Evolutionary conservation across 2,888 invertebrate species (phyloP), one percentile per base, ranked within the genome.

Genomic region (Ornithoptera alexandrae): DNA sequence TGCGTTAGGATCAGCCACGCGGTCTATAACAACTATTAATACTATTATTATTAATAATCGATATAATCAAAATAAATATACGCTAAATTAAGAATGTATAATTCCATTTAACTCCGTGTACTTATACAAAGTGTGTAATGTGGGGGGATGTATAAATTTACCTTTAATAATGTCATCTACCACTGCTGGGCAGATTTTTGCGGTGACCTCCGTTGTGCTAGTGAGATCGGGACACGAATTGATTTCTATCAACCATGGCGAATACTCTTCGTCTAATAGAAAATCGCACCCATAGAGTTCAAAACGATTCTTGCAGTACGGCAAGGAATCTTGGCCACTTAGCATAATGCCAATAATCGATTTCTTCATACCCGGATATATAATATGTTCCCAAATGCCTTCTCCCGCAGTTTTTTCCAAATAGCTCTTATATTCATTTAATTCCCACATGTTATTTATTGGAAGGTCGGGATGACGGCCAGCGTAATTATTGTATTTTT

Each of bases 231-330:
- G 98, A 80, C 96, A 96, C 2, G 97, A 96, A 90, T 98, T 98
- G 74, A 98, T 97, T 92, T 98, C 98, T 77, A 98, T 96, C 72
- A 98, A 89, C 96, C 97, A 98, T 0, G 98, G 97, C 72, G 95
- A 94, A 77, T 95, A 96, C 78, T 97, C 95, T 79, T 97, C 96
- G 70, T 97, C 96, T 56, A 98, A 85, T 93, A 98, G 96, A 84
- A 98, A 98, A 88, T 98, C 98, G 67, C 98, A 98, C 8, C 98
- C 98, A 82, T 97, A 98, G 56, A 98, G 83, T 85, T 98, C 98
- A 86, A 98, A 98, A 69, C 96, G 95, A 79, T 96, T 96, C 78
- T 94, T 94, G 72, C 95, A 92, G 24, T 94, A 87, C 56, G 95
- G 93, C 76, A 96, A 93, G 73, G 95, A 94, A 74, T 96, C 95